Evolutionary conservation across 2,113 vertebrate genomes (phyloP).

Genomic region (Isichthys henryi): DNA sequence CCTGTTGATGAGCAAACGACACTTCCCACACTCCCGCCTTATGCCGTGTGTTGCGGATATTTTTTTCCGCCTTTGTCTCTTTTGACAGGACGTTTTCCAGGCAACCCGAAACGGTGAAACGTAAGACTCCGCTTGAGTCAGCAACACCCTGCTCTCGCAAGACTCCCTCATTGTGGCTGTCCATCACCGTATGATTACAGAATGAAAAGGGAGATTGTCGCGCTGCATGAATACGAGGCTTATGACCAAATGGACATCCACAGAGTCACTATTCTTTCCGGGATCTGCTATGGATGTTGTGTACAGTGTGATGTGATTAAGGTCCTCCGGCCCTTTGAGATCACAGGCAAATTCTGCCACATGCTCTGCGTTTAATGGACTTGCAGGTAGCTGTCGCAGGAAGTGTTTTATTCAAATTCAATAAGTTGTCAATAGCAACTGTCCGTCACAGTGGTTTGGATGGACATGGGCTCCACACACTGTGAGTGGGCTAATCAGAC

Average conservation of each 20-base stretch:
- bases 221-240: slow-evolving; percentile 25
- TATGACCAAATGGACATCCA: slow-evolving; percentile 32
- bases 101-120: slow-evolving; percentile 14
- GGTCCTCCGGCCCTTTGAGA: slow-evolving; percentile 29
- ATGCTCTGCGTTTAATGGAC: slow-evolving; percentile 41
- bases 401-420: slow-evolving; percentile 27
- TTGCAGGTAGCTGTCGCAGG: slow-evolving; percentile 35
- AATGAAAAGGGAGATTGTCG: slow-evolving; percentile 19
- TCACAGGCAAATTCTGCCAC: slow-evolving; percentile 46
- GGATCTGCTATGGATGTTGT: slow-evolving; percentile 30
- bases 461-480: slow-evolving; percentile 54
- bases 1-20: background rate
- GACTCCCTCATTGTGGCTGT: slow-evolving; percentile 43
- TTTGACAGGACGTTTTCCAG: slow-evolving; percentile 24
- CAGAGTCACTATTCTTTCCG: slow-evolving; percentile 36
- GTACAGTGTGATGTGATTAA: slow-evolving; percentile 30
- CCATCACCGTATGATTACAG: slow-evolving; percentile 39
- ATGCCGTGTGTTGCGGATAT: background rate
- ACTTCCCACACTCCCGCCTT: background rate
- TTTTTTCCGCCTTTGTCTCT: slow-evolving; percentile 25
- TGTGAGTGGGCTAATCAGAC: slow-evolving; percentile 37
- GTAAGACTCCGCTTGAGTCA: slow-evolving; percentile 37
- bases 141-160: slow-evolving; percentile 36
- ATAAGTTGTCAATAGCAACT: slow-evolving; percentile 47
- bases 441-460: slow-evolving; percentile 37